A percentile compares a stretch with the other conserved stretches of the same genome.
Conservation (phyloP, 2,888 invertebrate genomes). For the Tiliacea citrago region DNA sequence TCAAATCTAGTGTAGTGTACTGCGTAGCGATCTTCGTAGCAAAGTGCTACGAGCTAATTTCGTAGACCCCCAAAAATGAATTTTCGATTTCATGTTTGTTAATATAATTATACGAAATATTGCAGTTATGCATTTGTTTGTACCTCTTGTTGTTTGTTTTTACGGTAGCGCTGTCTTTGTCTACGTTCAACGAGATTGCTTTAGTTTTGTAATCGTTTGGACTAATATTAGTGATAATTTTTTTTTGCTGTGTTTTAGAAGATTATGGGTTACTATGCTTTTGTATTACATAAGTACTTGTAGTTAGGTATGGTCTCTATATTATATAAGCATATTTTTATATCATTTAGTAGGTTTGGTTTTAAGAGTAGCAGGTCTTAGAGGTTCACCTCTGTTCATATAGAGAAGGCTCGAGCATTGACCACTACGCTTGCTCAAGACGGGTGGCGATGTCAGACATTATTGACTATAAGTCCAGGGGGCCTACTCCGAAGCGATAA, state of each 20-base stretch:
- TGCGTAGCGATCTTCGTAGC: slow-evolving; percentile 33
- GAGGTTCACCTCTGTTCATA: background rate
- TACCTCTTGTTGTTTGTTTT: background rate
- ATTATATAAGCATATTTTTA: background rate
- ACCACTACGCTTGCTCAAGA: background rate
- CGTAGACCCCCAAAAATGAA: slow-evolving; percentile 17
- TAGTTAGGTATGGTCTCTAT: background rate
- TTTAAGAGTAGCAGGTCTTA: background rate
- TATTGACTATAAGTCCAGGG: background rate
- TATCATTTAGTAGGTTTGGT: background rate
- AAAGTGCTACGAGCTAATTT: slow-evolving; percentile 39
- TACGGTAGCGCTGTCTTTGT: background rate
- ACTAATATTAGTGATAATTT: background rate
- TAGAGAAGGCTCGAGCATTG: background rate
- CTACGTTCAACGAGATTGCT: background rate
- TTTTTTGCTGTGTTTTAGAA: background rate
- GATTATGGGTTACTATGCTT: background rate
- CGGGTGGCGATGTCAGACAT: background rate
- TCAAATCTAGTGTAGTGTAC: slow-evolving; percentile 5
- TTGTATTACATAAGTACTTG: background rate
- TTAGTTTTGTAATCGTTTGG: slow-evolving; percentile 3
- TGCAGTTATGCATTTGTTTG: background rate
- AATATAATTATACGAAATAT: background rate
- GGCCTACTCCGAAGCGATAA: no score
- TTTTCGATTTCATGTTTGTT: background rate